Evolutionary conservation across 2,797 vertebrate species (phyloP).

Genomic region (Micropoecilia bifurca): DNA sequence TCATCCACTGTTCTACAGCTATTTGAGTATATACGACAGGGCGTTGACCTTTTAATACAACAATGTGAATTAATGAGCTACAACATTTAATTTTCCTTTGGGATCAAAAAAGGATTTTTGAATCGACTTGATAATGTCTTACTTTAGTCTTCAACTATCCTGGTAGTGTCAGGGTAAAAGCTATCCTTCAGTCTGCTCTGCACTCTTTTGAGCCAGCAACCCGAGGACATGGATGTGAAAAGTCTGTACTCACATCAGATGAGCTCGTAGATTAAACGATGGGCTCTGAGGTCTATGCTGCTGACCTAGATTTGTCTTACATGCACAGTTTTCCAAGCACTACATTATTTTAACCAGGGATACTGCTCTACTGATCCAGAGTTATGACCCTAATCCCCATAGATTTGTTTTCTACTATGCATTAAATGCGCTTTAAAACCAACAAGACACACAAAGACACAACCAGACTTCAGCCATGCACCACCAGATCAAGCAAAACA

Average conservation of each 20-base stretch:
- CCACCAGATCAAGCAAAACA: not conserved
- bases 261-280: not conserved
- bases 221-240: too few species aligned
- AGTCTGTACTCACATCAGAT: not conserved
- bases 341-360: slow-evolving; percentile 22
- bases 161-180: not conserved
- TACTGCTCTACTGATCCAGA: slow-evolving; percentile 19
- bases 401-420: slow-evolving; percentile 66
- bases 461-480: slow-evolving; percentile 18
- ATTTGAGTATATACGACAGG: not conserved
- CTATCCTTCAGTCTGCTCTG: not conserved
- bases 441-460: slow-evolving; percentile 26
- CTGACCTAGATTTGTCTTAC: slow-evolving; percentile 25
- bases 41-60: too few species aligned
- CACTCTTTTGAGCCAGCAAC: too few species aligned
- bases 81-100: too few species aligned
- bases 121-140: not conserved
- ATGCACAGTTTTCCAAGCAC: slow-evolving; percentile 7
- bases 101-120: not conserved
- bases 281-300: not conserved
- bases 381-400: slow-evolving; percentile 50
- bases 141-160: not conserved
- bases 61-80: too few species aligned
- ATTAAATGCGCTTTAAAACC: slow-evolving; percentile 57
- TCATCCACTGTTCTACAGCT: not conserved